phyloP scores from a whole-genome alignment of 1,140 invertebrate species.

The Nylanderia fulva region DNA sequence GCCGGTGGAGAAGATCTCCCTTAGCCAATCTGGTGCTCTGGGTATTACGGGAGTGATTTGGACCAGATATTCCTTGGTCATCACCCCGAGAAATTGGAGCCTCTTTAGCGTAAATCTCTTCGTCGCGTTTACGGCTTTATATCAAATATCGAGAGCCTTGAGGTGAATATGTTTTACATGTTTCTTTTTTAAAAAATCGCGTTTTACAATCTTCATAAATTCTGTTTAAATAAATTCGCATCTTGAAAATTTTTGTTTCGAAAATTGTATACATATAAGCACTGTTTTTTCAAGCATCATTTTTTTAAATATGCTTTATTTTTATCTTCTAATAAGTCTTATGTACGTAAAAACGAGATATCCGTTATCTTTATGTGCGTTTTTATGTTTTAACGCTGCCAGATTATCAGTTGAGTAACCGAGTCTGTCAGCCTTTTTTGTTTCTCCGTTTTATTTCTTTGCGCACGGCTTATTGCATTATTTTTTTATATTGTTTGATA shows the following conservation, averaged over 20 bases:
- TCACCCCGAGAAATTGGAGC: constrained; percentile 97
- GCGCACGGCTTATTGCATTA: background rate
- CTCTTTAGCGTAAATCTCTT: constrained; percentile 98
- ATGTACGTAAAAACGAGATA: background rate
- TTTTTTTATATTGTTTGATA: constrained; percentile 13
- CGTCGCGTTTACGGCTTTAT: constrained; percentile 93
- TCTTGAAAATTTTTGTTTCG: background rate
- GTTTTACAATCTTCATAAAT: background rate
- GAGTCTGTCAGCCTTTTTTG: constrained; percentile 11
- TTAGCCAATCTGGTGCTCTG: constrained; percentile 94
- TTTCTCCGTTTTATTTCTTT: background rate
- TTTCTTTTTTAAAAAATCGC: background rate
- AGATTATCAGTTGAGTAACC: background rate
- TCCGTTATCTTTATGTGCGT: background rate
- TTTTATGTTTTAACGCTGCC: background rate
- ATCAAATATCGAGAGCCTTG: constrained; percentile 91
- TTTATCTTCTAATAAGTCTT: background rate
- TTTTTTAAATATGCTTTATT: background rate
- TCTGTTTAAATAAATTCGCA: background rate
- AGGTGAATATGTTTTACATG: constrained; percentile 81
- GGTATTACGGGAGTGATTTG: constrained; percentile 92
- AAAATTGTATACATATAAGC: background rate
- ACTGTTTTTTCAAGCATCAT: background rate
- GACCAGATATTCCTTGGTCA: constrained; percentile 96
- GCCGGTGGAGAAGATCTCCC: constrained; percentile 95